Conservation (phyloP, 2,113 vertebrate genomes). For the Perccottus glenii region DNA sequence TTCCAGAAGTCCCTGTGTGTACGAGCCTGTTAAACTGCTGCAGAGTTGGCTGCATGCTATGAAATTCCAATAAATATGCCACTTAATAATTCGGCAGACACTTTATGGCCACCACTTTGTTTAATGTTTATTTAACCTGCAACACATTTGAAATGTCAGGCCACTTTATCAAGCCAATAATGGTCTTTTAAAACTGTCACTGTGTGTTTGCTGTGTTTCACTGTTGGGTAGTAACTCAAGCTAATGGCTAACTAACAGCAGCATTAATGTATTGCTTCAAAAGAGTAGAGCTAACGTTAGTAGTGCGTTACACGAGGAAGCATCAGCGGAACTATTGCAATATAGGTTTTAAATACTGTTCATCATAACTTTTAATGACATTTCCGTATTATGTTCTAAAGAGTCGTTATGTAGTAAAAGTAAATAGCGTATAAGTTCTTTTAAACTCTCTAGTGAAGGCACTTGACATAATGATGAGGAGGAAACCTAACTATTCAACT, state of each 20-base stretch:
- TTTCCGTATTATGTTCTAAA: no score
- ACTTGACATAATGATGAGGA: no score
- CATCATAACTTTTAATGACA: no score
- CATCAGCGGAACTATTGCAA: no score
- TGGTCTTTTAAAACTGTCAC: slow-evolving; percentile 34
- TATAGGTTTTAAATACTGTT: no score
- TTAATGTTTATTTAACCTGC: slow-evolving; percentile 29
- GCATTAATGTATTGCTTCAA: background rate
- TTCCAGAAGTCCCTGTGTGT: background rate
- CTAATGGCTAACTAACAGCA: slow-evolving; percentile 25
- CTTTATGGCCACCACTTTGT: slow-evolving; percentile 9
- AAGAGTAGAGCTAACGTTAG: background rate
- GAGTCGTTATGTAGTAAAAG: no score
- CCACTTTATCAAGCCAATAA: slow-evolving; percentile 4
- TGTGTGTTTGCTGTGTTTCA: slow-evolving; percentile 5
- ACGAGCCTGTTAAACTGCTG: background rate
- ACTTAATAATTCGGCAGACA: background rate
- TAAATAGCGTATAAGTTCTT: no score
- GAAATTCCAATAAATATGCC: background rate
- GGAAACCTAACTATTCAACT: no score
- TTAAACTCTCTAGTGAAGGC: no score
- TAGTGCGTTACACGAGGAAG: background rate
- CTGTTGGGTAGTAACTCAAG: slow-evolving; percentile 21
- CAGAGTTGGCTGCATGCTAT: background rate
- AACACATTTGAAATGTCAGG: slow-evolving; percentile 15